phyloP scores from a whole-genome alignment of 1,140 invertebrate species.

The Limonius californicus region DNA sequence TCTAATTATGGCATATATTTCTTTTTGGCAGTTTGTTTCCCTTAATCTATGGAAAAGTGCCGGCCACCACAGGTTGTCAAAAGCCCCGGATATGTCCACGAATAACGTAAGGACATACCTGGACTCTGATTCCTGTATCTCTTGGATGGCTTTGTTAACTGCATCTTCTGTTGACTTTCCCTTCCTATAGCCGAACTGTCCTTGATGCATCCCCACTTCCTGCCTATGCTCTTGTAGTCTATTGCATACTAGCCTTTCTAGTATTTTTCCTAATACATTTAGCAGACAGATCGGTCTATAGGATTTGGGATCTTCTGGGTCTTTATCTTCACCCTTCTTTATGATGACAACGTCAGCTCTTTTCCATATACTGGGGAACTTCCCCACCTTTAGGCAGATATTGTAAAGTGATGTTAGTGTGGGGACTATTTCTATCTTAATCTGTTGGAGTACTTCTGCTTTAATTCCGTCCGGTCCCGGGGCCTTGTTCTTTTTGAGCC shows the following conservation, averaged over 20 bases:
- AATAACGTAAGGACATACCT: slow-evolving; percentile 42
- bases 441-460: background rate
- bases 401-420: background rate
- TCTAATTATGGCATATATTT: background rate
- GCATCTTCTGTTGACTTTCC: background rate
- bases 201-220: background rate
- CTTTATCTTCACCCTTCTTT: background rate
- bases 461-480: background rate
- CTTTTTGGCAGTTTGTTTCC: slow-evolving; percentile 14
- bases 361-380: background rate
- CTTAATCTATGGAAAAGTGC: slow-evolving; percentile 35
- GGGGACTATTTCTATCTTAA: background rate
- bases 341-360: background rate
- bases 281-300: slow-evolving; percentile 45
- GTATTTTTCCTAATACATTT: slow-evolving; percentile 40
- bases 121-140: background rate
- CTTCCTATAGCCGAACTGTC: background rate
- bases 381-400: background rate
- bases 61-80: slow-evolving; percentile 48
- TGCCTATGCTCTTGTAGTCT: slow-evolving; percentile 17
- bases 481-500: background rate
- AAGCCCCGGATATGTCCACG: slow-evolving; percentile 49
- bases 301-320: background rate
- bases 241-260: slow-evolving; percentile 40
- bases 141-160: no score